Base-by-base conservation (phyloP, 2,888 invertebrate species). In the Mactromeris polynyma region DNA sequence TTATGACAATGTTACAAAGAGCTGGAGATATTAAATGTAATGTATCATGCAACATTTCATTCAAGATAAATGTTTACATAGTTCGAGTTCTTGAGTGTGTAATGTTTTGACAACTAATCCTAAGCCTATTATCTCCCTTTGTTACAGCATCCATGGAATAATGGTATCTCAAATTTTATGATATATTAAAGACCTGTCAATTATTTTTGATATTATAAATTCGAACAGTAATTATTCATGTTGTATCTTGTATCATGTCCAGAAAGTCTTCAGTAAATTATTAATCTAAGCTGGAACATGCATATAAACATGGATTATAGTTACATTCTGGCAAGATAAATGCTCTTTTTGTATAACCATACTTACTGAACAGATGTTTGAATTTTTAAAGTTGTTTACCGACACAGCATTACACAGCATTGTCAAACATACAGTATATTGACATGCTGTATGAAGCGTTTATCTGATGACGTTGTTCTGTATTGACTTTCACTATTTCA, bases 61-160 rank as follows among this genome's bases (percentile, higher is more conserved):
- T 26, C 26, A n/a, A 26, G 73, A 33, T 73, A 73, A 33, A 73
- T 73, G 36, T 73, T 73, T 33, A 73, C 73, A 36, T 73, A 19
- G 36, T 17, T 73, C 4, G 73, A 73, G 36, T 33, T 26, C 36
- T 73, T 19, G 26, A 36, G 33, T 36, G 26, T 33, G 73, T 73
- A 26, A 4, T 33, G 73, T 73, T 73, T 73, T 33, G 26, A 58
- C 17, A 11, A 33, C 73, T 78, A 54, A 78, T 54, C 11, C 0
- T 84, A 84, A 84, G 73, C 84, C 77, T 9, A 77, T 84, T 84
- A 81, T 31, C 84, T 46, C 73, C 84, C 78, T 36, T 78, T 78
- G 51, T 42, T 73, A 19, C 14, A 26, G 6, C 73, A 73, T 36
- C 73, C 4, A n/a, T 64, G 9, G 46, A 46, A 46, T 46, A 46